phyloP scores from a whole-genome alignment of 2,113 vertebrate genomes.

The Myiagra hebetior region DNA sequence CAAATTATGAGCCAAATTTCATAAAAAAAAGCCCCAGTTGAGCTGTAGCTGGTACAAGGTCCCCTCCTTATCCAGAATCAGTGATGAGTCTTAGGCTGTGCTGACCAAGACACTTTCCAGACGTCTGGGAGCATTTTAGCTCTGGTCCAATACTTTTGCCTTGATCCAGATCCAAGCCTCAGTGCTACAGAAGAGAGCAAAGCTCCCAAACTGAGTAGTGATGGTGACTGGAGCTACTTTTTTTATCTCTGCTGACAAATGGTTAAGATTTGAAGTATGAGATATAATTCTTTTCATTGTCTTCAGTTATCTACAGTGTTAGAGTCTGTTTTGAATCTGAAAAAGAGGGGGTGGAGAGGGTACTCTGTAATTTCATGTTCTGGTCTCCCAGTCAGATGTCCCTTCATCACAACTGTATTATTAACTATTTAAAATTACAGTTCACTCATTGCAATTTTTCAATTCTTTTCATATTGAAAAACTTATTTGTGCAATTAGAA shows the following conservation, averaged over 20 bases:
- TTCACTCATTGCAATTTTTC: not conserved
- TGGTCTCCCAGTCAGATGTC: not conserved
- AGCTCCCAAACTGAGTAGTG: accelerated
- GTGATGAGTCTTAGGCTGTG: not conserved
- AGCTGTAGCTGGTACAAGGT: not conserved
- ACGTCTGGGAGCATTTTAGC: not conserved
- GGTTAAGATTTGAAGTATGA: not conserved
- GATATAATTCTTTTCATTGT: not conserved
- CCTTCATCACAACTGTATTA: not conserved
- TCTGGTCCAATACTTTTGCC: not conserved
- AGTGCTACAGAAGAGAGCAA: not conserved
- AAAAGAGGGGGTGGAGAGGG: not conserved
- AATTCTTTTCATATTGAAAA: not conserved
- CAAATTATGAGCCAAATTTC: not conserved
- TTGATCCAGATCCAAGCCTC: not conserved
- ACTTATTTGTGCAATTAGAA: not conserved
- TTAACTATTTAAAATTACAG: not conserved
- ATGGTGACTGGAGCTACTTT: not conserved
- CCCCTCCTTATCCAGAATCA: not conserved
- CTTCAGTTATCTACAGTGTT: not conserved
- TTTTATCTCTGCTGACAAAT: not conserved
- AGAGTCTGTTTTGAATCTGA: not conserved
- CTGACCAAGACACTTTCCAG: not conserved
- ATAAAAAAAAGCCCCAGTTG: not conserved
- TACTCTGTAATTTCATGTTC: not conserved